Base-by-base conservation (phyloP, 2,113 vertebrate genomes). In the Parotia lawesii region DNA sequence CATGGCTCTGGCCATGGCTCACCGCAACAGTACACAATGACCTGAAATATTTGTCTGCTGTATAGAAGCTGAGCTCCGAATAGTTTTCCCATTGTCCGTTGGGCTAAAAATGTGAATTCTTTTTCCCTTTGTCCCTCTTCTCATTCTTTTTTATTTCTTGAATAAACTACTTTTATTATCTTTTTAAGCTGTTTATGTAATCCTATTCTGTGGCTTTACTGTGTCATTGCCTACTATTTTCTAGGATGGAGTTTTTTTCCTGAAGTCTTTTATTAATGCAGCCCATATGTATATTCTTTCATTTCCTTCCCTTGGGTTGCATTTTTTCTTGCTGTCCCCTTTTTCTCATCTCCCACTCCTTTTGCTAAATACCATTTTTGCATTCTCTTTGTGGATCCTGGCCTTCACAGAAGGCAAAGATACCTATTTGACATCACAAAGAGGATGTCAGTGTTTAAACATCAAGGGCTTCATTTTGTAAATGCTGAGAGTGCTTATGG, bases 121-220 rank as follows among this genome's bases (percentile, higher is more conserved):
- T 88, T 83, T 88, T 85, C 37, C 57, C 25, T 82, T 94, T 94
- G 50, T 94, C 61, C 61, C 21, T 29, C 25, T 83, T 90, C 37
- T 89, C 18, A 13, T 72, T 84, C 51, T 86, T 87, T 95, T 91
- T 87, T 88, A 74, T 84, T 93, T 90, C 70, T 93, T 90, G 69
- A 93, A 91, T 88, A 93, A 94, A 91, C 66, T 93, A 65, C 87
- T 90, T 94, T 86, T 88, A 90, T 87, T 88, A 85, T 89, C 87
- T 71, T 94, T 82, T 72, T 65, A 93, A 89, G 85, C 73, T 95
- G 84, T 93, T 92, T 95, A 84, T 96, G 87, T 93, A 90, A 87
- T 93, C 74, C 82, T 89, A 15, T 94, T 91, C 93, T 88, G 47
- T 91, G 62, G 23, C 70, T 96, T 94, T 89, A 78, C 83, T 87